These are phyloP conservation scores for Pachydiplax longipennis DNA, from an alignment of 2,888 invertebrate species.

Conservation along the genomic window DNA sequence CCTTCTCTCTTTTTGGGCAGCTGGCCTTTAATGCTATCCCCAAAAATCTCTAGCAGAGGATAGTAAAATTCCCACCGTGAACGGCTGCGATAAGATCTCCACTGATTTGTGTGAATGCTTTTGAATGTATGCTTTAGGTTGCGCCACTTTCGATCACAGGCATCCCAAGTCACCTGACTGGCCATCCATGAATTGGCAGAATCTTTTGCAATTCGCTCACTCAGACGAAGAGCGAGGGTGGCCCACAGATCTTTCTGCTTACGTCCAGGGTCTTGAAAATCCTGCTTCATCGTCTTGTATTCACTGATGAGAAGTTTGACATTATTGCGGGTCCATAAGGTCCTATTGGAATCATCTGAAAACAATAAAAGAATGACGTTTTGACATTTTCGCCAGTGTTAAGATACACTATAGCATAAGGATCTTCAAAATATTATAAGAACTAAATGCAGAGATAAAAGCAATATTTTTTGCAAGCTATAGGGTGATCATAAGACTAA, in stretches of 20 bases:
- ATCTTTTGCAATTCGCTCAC: background rate
- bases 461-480: too few species aligned
- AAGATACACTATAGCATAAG: background rate
- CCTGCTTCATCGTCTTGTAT: background rate
- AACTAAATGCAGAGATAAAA: too few species aligned
- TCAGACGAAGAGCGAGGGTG: background rate
- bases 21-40: background rate
- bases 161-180: conserved; percentile 25
- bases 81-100: conserved; percentile 17
- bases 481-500: too few species aligned
- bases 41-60: conserved; percentile 2
- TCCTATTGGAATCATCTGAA: conserved; percentile 3
- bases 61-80: conserved; percentile 28
- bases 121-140: conserved; percentile 50
- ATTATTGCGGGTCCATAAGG: conserved; percentile 22
- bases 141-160: conserved; percentile 50
- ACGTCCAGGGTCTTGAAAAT: conserved; percentile 24
- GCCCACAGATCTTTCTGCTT: conserved; percentile 30
- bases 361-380: background rate
- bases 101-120: conserved; percentile 45
- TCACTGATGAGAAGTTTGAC: conserved; percentile 27
- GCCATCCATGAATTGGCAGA: background rate
- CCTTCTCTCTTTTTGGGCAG: background rate
- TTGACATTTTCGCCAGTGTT: background rate
- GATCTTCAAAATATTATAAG: background rate